Evolutionary conservation across 2,113 vertebrate species (phyloP), one percentile per base, ranked within the genome.

Genomic region (Crotalus tigris): DNA sequence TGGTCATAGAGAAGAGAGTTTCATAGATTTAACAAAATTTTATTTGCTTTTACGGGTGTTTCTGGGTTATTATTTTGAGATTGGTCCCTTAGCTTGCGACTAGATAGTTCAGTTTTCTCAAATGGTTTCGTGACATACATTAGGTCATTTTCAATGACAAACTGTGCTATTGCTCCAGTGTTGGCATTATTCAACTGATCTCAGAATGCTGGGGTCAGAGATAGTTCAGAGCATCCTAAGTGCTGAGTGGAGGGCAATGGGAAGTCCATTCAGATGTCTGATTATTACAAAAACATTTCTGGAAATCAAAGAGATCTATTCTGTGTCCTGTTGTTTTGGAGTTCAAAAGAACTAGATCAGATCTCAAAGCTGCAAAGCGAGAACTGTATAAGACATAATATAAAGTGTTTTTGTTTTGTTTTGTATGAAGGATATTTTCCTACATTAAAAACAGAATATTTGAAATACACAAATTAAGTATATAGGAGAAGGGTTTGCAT

Each of bases 261-360:
- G 93, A 94, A 93, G 58, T 51, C 44, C 90, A 24, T 92, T 95
- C 91, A 94, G 95, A 94, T 7, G 95, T 94, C 95, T 97, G 95
- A 95, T 95, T 96, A 94, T 91, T 95, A 55, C 91, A 94, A 96
- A 96, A 97, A 96, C 95, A 94, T 94, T 96, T 92, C 96, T 93
- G 91, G 24, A 92, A 95, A 96, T 95, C 94, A 94, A 90, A 92
- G 92, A 39, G 61, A 96, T 95, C 95, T 96, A 81, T 94, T 94
- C 91, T 95, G 8, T 0, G n/a, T 93, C 90, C 75, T 94, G 55
- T 94, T 92, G 95, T 92, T 93, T 96, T 97, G 96, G 93, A 97
- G 94, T 94, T 96, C 57, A 87, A 96, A 87, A 33, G 91, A 96
- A 96, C 93, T 91, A 55, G 2, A 6, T 92, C 92, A 39, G 87